Base-by-base conservation (phyloP, 2,888 invertebrate species). In the Micropterix aruncella region DNA sequence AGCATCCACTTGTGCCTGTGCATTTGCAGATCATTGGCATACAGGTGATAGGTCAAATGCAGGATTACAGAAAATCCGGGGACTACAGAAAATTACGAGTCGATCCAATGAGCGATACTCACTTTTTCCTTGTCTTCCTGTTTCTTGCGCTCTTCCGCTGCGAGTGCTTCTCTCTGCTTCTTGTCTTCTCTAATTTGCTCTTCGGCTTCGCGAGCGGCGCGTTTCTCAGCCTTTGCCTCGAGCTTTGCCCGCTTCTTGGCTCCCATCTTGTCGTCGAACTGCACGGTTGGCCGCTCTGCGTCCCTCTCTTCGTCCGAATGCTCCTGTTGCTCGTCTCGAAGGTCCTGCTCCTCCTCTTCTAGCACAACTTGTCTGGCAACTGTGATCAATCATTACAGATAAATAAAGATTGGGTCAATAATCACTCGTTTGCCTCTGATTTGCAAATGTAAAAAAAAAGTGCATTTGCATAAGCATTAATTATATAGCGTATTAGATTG, bases 231-330 rank as follows among this genome's bases (percentile, higher is more conserved):
- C 62, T 97, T 97, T 0, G 91, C 91, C 67, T 94, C 93, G 38
- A 96, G 61, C 61, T 97, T 97, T 1, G 89, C 90, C 19, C 88
- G 71, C 66, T 96, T 97, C 65, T 96, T 97, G 0, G 92, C 85
- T 7, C 96, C 96, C 60, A 89, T 77, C 65, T 92, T 95, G 38
- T 81, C 80, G 54, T 86, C 86, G 44, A 68, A 12, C 27, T 27
- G 27, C 5, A 12, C 27, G 7, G 27, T 7, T 12, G 27, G 7
- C 27, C 27, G 27, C 27, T 27, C 27, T 12, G 5, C 7, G 5
- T 12, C 27, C n/a, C 61, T 48, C 50, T 55, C 39, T 57, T 62
- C 45, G 52, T 54, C 54, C 38, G 53, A 56, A 14, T 5, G 12
- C 51, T 17, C 14, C 18, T 65, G 66, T 18, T 72, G 65, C 40